Base-by-base conservation (phyloP, 2,113 vertebrate genomes). In the Actenoides hombroni region DNA sequence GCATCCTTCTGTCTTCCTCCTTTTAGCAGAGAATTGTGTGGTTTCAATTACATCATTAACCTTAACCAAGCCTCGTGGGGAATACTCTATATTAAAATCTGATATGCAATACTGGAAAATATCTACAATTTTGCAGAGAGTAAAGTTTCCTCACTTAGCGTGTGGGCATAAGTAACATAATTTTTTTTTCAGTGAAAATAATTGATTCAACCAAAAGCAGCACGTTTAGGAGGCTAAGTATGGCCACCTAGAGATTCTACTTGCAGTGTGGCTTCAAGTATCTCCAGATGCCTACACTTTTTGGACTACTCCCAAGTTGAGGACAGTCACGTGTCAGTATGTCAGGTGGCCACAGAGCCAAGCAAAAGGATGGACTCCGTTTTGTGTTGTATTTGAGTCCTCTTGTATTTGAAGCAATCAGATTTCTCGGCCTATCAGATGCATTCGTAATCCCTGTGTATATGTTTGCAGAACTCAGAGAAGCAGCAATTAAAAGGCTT, bases 401-500 rank as follows among this genome's bases (percentile, higher is more conserved):
- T 88, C 13, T 70, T 75, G 29, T 80, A 29, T 77, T 70, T n/a
- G 60, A 95, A 90, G 25, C 51, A 63, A n/a, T 63, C 35, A n/a
- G 40, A 68, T 95, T 92, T 92, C 46, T 67, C 29, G 63, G 10
- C 11, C 5, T 73, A 61, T 16, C 31, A 79, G 63, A 23, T 42
- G 54, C 13, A 46, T 14, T 83, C 54, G 77, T 84, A 96, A 88
- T 94, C 90, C 68, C 60, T n/a, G 77, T 61, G 23, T 60, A n/a
- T 65, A 46, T 11, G 13, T 74, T 90, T 74, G 19, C 33, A 73
- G 67, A 89, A 70, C 63, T 81, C 28, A 1, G 61, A 56, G 51
- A 71, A 86, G 71, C 74, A 83, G 78, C 70, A 91, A 94, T 95
- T 96, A 75, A 88, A 94, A 92, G 25, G n/a, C 56, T 92, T 90